Conservation (phyloP, 2,113 vertebrate genomes). For the Oceanodroma tethys region DNA sequence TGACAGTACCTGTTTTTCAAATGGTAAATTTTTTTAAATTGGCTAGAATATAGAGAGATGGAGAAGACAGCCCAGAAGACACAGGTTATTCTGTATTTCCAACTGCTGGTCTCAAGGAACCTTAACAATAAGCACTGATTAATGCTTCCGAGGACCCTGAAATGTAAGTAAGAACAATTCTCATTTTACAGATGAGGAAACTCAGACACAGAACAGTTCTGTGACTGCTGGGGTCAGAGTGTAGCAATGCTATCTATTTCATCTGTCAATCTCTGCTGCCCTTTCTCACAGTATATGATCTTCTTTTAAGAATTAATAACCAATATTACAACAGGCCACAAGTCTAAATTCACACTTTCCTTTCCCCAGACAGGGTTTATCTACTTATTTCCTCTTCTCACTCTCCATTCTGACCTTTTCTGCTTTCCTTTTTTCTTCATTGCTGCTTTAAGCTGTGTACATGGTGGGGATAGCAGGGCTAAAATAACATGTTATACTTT, state of each 20-base stretch:
- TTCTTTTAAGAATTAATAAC: constrained; percentile 31
- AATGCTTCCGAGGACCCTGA: background rate
- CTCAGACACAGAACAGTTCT: background rate
- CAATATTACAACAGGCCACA: background rate
- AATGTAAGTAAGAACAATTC: background rate
- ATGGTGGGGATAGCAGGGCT: background rate
- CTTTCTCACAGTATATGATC: constrained; percentile 3
- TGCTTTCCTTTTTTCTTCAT: background rate
- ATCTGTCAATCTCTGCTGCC: constrained; percentile 4
- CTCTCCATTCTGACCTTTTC: background rate
- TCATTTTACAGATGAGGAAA: background rate
- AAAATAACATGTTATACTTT: background rate
- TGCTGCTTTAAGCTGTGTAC: background rate
- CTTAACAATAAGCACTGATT: background rate
- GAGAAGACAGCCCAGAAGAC: background rate
- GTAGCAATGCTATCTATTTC: background rate
- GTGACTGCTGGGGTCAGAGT: background rate
- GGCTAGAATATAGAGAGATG: background rate
- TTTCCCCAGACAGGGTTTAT: background rate
- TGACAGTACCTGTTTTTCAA: background rate
- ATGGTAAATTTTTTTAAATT: background rate
- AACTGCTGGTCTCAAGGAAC: background rate
- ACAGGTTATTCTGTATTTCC: background rate
- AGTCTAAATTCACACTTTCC: background rate
- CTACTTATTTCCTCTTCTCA: constrained; percentile 1